These are phyloP conservation scores for Choristoneura rosaceana DNA, from an alignment of 2,888 invertebrate species.

Conservation along the genomic window DNA sequence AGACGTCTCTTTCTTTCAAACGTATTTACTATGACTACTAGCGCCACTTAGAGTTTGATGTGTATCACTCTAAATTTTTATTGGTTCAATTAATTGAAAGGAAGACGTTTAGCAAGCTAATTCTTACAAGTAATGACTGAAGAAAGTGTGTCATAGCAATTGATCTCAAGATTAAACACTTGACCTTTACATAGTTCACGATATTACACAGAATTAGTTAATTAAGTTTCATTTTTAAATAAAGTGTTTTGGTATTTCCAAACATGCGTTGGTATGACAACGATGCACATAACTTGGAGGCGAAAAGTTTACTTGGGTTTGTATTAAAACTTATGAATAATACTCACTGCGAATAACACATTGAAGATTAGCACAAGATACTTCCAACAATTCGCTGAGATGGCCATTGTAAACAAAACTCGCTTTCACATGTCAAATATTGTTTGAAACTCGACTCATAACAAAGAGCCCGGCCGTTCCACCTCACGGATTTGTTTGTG, in stretches of 20 bases:
- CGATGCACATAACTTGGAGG: constrained; percentile 12
- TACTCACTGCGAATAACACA: constrained; percentile 79
- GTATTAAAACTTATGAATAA: constrained; percentile 33
- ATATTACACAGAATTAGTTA: neutral
- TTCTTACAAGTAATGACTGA: constrained; percentile 39
- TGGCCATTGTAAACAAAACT: constrained; percentile 68
- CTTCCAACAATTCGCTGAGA: constrained; percentile 82
- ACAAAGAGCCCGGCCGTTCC: constrained; percentile 79
- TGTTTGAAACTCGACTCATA: constrained; percentile 71
- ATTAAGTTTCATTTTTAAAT: constrained; percentile 1
- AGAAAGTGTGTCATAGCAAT: constrained; percentile 49
- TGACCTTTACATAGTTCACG: constrained; percentile 24
- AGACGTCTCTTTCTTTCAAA: constrained; percentile 40
- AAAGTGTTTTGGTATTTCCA: neutral
- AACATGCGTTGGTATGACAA: constrained; percentile 37
- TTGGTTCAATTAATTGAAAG: constrained; percentile 43
- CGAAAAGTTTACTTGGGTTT: constrained; percentile 28
- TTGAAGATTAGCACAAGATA: constrained; percentile 81
- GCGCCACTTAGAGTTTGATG: constrained; percentile 47
- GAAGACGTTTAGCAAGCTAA: constrained; percentile 37
- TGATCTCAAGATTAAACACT: constrained; percentile 26
- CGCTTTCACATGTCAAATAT: constrained; percentile 77
- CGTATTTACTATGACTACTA: constrained; percentile 43
- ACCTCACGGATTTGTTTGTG: constrained; percentile 75
- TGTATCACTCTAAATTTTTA: constrained; percentile 40